These are phyloP conservation scores for Morone chrysops DNA, from an alignment of 2,113 vertebrate genomes.

Conservation along the genomic window DNA sequence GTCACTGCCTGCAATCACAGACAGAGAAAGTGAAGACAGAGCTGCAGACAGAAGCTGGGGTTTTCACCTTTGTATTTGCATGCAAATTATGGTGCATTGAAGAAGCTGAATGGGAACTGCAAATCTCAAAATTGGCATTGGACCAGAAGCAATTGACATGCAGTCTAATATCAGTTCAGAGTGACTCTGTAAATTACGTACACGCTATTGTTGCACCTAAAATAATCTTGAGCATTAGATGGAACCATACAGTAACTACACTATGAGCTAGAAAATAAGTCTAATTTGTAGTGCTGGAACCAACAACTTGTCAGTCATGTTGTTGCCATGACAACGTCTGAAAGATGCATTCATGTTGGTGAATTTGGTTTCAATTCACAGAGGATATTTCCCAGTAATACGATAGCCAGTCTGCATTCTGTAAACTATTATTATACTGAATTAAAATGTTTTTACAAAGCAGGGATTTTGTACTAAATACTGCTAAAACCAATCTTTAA, in stretches of 20 bases:
- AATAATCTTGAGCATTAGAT: not conserved
- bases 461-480: too few species aligned
- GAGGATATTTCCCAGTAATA: not conserved
- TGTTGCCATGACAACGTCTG: slow-evolving; percentile 29
- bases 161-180: slow-evolving; percentile 1
- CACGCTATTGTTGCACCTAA: not conserved
- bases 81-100: slow-evolving; percentile 14
- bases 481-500: not conserved
- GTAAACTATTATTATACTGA: too few species aligned
- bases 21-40: slow-evolving; percentile 12
- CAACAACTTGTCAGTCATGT: not conserved
- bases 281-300: not conserved
- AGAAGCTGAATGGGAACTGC: not conserved
- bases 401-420: not conserved
- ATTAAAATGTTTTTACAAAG: too few species aligned
- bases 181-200: not conserved
- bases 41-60: slow-evolving; percentile 32
- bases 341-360: not conserved
- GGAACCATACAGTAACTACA: not conserved
- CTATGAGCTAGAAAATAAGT: not conserved
- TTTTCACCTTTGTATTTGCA: slow-evolving; percentile 40
- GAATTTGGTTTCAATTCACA: slow-evolving; percentile 1
- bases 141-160: not conserved
- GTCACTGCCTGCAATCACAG: slow-evolving; percentile 51
- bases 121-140: slow-evolving; percentile 14